Evolutionary conservation across 2,113 vertebrate species (phyloP), one percentile per base, ranked within the genome.

Genomic region (Gymnorhina tibicen): DNA sequence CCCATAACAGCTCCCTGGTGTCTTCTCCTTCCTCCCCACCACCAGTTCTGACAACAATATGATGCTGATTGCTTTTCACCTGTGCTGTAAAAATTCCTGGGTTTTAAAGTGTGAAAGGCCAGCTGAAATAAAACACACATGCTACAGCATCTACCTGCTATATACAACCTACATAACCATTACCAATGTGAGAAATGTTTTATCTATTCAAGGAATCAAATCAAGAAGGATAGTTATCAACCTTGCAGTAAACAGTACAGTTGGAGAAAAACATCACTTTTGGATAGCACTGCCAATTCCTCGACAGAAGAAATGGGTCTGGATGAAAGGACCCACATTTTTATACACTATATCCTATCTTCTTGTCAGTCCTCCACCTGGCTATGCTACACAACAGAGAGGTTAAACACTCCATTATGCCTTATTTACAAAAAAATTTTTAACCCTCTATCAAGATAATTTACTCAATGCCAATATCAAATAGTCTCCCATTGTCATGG

Each of bases 321-420:
- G 24, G 15, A 22, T 44, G 46, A 91, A 44, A 69, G 13, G 33
- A 70, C 26, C 11, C 53, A 62, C 0, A 0, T 15, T 32, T 44
- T 37, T 32, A 64, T 2, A 62, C 7, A 66, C 18, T 7, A 14
- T 19, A 12, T 32, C 13, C 10, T 3, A 3, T 21, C 10, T 27
- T 73, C 30, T 63, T 42, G 32, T 28, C 19, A 7, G 2, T 8
- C 21, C 20, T 85, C 16, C 17, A 62, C 11, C 9, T 30, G n/a
- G 15, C 22, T 24, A 19, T 11, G 17, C 17, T 79, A 76, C 49
- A 18, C 37, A 95, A 49, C 4, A 69, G 11, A n/a, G 17, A 78
- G 8, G 3, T 37, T 67, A 66, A 93, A 28, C 19, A 53, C 16
- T 59, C 24, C 11, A 21, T 4, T 39, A 28, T 9, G 8, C 23